Base-by-base conservation (phyloP, 2,797 vertebrate genomes). In the Sebastes ruberrimus region DNA sequence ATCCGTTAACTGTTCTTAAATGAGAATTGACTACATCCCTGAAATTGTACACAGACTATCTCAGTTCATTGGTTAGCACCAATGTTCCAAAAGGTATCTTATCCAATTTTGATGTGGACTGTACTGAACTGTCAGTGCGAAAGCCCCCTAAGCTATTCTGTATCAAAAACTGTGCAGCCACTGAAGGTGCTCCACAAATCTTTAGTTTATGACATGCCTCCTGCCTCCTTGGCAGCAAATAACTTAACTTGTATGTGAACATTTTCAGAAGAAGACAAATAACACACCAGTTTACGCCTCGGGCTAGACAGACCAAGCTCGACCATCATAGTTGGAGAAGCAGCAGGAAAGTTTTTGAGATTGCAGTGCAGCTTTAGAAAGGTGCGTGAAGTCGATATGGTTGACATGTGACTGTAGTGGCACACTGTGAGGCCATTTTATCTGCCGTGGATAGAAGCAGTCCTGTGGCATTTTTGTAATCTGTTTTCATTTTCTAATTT, bases 401-500 rank as follows among this genome's bases (percentile, higher is more conserved):
- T 78, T 86, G 83, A 89, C 81, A 56, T 81, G 86, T 81, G 88
- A 88, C 80, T 77, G 71, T 67, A 69, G 71, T 61, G 64, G 65
- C 74, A 63, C 71, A 83, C 72, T 70, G 70, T 10, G 4, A 70
- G 59, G 57, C 63, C 61, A 88, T 84, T 89, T 89, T 85, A 83
- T 88, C 81, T 88, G 70, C 79, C 46, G 23, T 78, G 72, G 82
- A 84, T 75, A 62, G 77, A 85, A 77, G 67, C 73, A 83, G 79
- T 83, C 88, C 79, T 75, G 65, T 90, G 88, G 75, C 74, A 66
- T 88, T 85, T 88, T 81, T 83, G 76, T 86, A 86, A 89, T 92
- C 90, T 90, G 74, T 86, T 91, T 92, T 92, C 70, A 84, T 90
- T 91, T 91, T 89, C 86, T 89, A 90, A 94, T 92, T 93, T 92